Base-by-base conservation (phyloP, 2,113 vertebrate species). In the Asarcornis scutulata region DNA sequence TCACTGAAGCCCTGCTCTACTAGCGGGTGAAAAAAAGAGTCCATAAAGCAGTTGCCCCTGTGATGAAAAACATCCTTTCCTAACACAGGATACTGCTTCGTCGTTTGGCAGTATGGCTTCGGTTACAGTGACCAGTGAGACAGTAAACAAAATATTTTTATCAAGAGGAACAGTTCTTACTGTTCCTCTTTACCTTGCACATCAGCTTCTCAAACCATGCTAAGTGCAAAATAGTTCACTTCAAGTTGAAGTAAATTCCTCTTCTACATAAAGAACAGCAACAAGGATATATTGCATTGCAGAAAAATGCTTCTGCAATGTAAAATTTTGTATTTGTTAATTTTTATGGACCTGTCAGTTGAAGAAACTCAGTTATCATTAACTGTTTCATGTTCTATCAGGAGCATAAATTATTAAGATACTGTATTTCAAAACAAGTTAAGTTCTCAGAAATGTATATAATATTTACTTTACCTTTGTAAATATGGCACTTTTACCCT, bases 401-500 rank as follows among this genome's bases (percentile, higher is more conserved):
- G 53, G 25, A 84, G 17, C 67, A 81, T 62, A 88, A 83, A 58
- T 73, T 23, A 63, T 1, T 44, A 82, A 74, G 9, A 68, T 58
- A 59, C 23, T 46, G 1, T 26, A 85, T 76, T 81, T 87, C 56
- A 81, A 60, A 93, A 67, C 21, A 73, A 83, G 26, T 53, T n/a
- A 77, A 18, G 50, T 46, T 48, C 83, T 73, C 25, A 71, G 40
- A 8, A 58, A 46, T 11, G 29, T 0, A 20, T 23, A 3, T 7
- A 13, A 20, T 46, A 81, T 92, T 68, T 36, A 83, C 26, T 25
- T 95, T 98, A 99, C 99, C 99, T 99, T 99, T 92, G 98, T 98
- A 97, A 99, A 99, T 85, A 98, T 99, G 96, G 99, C 98, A 79
- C 98, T 98, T 98, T 99, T 99, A 74, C 98, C 99, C 97, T 99